These are phyloP conservation scores for Dasypogon diadema DNA, from an alignment of 2,888 invertebrate species.

Conservation along the genomic window DNA sequence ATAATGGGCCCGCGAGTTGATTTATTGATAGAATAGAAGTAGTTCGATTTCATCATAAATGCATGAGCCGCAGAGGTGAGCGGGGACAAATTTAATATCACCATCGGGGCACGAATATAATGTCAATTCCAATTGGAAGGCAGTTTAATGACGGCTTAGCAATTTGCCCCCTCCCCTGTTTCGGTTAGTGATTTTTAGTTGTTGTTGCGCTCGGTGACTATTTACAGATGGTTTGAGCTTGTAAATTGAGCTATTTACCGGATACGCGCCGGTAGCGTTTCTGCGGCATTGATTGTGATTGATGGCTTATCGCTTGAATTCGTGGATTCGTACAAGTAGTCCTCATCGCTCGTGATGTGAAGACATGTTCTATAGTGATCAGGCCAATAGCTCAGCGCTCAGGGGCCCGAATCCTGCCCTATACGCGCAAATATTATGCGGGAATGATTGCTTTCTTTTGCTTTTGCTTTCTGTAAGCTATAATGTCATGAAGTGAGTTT, in stretches of 20 bases:
- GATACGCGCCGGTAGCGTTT: not conserved
- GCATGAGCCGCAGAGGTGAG: not conserved
- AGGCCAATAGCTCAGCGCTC: no score
- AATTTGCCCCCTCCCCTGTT: not conserved
- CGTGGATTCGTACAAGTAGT: no score
- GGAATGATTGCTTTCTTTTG: no score
- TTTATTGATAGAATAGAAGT: conserved; percentile 46
- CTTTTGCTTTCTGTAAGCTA: no score
- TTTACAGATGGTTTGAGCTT: not conserved
- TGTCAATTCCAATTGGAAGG: not conserved
- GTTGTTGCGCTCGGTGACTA: not conserved
- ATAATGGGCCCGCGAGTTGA: conserved; percentile 50
- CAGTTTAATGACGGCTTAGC: conserved; percentile 1
- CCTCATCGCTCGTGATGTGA: no score
- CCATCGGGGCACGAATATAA: not conserved
- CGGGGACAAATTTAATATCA: not conserved
- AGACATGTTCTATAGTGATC: no score
- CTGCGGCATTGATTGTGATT: not conserved
- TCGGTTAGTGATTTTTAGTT: conserved; percentile 6
- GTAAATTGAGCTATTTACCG: conserved; percentile 1
- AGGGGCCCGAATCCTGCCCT: no score
- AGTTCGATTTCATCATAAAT: conserved; percentile 17
- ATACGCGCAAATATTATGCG: no score
- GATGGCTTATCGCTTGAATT: not conserved
- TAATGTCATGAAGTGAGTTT: no score